A percentile compares a stretch with the other conserved stretches of the same genome.
Evolutionary conservation across 2,113 vertebrate species (phyloP).

Genomic region (Catharus fuscescens): DNA sequence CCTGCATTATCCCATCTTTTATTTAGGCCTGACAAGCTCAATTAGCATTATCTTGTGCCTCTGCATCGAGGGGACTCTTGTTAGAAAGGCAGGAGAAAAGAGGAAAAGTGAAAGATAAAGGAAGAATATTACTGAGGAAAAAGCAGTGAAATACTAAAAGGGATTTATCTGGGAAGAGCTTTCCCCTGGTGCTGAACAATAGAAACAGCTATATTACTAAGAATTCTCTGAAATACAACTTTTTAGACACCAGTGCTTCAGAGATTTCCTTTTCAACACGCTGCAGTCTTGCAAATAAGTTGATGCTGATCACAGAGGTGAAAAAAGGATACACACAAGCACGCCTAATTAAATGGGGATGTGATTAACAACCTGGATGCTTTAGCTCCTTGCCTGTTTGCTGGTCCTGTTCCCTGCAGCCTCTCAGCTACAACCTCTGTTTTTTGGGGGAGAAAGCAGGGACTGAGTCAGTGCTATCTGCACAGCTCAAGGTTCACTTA

Average conservation of each 20-base stretch:
- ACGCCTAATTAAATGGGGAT: background rate
- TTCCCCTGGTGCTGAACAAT: background rate
- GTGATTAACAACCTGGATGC: background rate
- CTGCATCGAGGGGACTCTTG: conserved; percentile 4
- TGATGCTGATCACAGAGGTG: background rate
- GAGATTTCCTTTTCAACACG: background rate
- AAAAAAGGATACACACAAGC: background rate
- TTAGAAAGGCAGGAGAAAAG: conserved; percentile 19
- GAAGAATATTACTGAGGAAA: background rate
- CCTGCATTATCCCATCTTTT: conserved; percentile 40
- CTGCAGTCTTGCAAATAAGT: background rate
- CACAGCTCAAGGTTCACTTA: background rate
- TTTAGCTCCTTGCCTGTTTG: background rate
- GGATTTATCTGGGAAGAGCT: conserved; percentile 2
- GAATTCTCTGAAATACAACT: background rate
- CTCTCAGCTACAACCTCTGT: background rate
- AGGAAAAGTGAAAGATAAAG: background rate
- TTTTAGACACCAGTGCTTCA: background rate
- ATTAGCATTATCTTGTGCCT: conserved; percentile 50
- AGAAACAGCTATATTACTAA: background rate
- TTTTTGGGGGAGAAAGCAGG: background rate
- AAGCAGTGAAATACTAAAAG: background rate
- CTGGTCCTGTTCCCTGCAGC: background rate
- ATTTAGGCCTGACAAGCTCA: conserved; percentile 61
- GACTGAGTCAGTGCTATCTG: background rate